phyloP scores from a whole-genome alignment of 2,113 vertebrate genomes.

The Phyllostomus discolor region DNA sequence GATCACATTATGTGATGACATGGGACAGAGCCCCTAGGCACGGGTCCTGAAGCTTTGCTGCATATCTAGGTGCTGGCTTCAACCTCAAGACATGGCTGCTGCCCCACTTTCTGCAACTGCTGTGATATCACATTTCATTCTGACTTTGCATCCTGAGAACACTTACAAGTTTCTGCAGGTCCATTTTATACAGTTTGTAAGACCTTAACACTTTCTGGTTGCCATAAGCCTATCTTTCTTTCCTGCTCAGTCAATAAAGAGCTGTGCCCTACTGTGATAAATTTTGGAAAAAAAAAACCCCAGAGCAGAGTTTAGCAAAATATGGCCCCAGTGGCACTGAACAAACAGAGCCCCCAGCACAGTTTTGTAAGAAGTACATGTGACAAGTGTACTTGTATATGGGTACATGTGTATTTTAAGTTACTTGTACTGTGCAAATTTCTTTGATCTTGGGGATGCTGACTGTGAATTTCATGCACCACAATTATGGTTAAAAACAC shows the following conservation, averaged over 20 bases:
- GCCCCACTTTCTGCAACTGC: conserved; percentile 79
- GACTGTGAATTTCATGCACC: conserved; percentile 77
- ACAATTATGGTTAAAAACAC: conserved; percentile 75
- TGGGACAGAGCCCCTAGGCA: conserved; percentile 90
- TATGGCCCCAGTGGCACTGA: conserved; percentile 68
- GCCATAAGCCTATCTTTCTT: conserved; percentile 74
- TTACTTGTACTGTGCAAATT: conserved; percentile 73
- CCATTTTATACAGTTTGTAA: conserved; percentile 75
- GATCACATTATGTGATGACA: conserved; percentile 95
- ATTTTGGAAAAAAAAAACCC: conserved; percentile 30
- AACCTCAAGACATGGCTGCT: conserved; percentile 85
- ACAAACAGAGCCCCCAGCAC: conserved; percentile 73
- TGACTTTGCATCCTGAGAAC: conserved; percentile 82
- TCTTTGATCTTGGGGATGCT: conserved; percentile 73
- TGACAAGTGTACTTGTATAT: conserved; percentile 8
- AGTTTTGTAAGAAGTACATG: conserved; percentile 72
- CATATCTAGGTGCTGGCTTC: conserved; percentile 79
- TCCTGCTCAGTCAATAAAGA: conserved; percentile 74
- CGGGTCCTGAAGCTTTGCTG: conserved; percentile 87
- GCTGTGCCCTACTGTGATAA: conserved; percentile 73
- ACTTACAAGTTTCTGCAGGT: conserved; percentile 75
- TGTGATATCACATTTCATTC: conserved; percentile 87
- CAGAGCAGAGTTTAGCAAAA: conserved; percentile 71
- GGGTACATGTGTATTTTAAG: conserved; percentile 70
- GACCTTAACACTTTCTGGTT: conserved; percentile 72